phyloP scores from a whole-genome alignment of 2,113 vertebrate species.

The Petrocephalus zakoni region DNA sequence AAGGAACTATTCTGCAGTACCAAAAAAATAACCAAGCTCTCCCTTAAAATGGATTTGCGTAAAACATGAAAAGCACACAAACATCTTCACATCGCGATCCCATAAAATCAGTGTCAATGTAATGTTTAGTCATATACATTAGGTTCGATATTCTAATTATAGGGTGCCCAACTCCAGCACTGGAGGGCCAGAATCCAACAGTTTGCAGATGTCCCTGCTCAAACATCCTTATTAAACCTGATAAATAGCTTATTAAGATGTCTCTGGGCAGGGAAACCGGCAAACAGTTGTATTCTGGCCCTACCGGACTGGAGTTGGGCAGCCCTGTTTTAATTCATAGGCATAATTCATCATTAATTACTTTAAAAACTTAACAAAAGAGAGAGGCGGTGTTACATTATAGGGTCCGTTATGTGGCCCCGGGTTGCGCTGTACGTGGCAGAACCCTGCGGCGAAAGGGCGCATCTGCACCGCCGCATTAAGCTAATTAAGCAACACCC shows the following conservation, averaged over 20 bases:
- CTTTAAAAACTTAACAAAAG: too few relatives aligned
- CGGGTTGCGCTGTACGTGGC: background rate
- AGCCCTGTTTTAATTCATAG: too few relatives aligned
- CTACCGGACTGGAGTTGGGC: too few relatives aligned
- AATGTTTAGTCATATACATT: background rate
- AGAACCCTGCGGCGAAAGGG: background rate
- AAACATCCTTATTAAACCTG: too few relatives aligned
- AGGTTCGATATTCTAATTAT: background rate
- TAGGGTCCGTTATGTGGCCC: background rate
- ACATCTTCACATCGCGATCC: background rate
- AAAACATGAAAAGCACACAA: background rate
- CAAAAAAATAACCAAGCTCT: background rate
- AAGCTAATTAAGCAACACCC: background rate
- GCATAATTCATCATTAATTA: too few relatives aligned
- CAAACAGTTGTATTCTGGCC: too few relatives aligned
- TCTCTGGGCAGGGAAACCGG: too few relatives aligned
- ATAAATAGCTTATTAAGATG: too few relatives aligned
- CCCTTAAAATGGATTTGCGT: background rate
- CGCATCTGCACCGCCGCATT: background rate
- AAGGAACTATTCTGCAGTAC: background rate
- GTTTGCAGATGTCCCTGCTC: too few relatives aligned
- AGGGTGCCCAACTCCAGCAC: too few relatives aligned
- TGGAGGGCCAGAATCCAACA: too few relatives aligned
- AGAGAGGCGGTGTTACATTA: too few relatives aligned
- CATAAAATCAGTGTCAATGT: background rate